These are phyloP conservation scores for Melikaiella ostensackeni DNA, from an alignment of 2,888 invertebrate species.

Conservation along the genomic window DNA sequence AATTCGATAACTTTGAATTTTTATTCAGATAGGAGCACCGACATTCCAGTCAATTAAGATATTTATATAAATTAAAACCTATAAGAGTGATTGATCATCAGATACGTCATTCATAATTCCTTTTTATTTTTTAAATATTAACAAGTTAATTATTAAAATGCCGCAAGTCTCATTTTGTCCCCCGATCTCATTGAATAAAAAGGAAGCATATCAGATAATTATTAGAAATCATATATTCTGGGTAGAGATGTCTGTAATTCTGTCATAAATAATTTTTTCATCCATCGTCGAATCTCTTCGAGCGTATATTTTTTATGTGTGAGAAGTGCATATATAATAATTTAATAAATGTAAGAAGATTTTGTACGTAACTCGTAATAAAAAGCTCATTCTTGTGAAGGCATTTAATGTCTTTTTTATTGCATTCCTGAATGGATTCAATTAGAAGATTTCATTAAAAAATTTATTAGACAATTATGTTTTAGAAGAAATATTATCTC, in stretches of 20 bases:
- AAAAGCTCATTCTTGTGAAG: slow-evolving; percentile 48
- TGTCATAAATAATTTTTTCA: slow-evolving; percentile 15
- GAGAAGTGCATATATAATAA: slow-evolving; percentile 24
- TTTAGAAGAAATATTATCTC: too few species aligned
- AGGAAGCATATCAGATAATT: slow-evolving; percentile 29
- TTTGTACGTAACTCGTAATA: slow-evolving; percentile 54
- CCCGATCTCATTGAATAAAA: neutral
- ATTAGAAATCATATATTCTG: slow-evolving; percentile 18
- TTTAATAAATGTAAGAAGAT: slow-evolving; percentile 49
- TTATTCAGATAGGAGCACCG: neutral
- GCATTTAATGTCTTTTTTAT: neutral
- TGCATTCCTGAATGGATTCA: neutral
- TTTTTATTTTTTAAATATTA: neutral
- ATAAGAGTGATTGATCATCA: neutral
- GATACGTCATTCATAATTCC: neutral
- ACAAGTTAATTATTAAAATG: neutral
- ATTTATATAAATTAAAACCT: neutral
- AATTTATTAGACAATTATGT: neutral
- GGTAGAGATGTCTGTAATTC: neutral
- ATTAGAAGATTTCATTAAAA: too few species aligned
- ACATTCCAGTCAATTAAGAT: slow-evolving; percentile 36
- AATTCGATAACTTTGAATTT: neutral
- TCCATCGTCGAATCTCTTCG: slow-evolving; percentile 21
- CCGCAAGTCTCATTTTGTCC: neutral
- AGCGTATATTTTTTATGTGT: slow-evolving; percentile 35